Evolutionary conservation across 2,797 vertebrate species (phyloP), one percentile per base, ranked within the genome.

Genomic region (Cercopithecus neglectus): DNA sequence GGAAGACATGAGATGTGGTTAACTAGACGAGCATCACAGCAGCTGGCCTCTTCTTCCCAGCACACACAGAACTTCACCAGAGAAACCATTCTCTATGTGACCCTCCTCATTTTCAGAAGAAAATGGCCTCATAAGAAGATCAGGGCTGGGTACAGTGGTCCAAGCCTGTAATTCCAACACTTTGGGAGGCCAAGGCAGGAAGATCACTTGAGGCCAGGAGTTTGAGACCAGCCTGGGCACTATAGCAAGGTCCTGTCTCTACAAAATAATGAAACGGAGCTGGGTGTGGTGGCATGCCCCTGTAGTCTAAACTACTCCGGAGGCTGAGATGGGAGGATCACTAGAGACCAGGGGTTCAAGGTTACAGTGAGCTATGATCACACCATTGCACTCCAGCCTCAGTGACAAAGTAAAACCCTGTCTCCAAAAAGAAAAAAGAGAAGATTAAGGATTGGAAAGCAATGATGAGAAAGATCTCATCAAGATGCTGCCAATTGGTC

Each of bases 371-470:
- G 8, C 33, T 67, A n/a, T 67, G 64, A 17, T 67, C 33, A 67
- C 33, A 2, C 64, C 16, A 19, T 33, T 67, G 64, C 33, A 67
- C 16, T n/a, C 16, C 33, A 67, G 33, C 30, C 64, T 67, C 4
- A 3, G 64, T n/a, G 64, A 67, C 64, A n/a, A 67, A n/a, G 64
- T n/a, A 17, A 67, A 67, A 67, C 64, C 4, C 16, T 67, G 64
- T n/a, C 64, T 67, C 64, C 33, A 67, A 67, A 67, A 67, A n/a
- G 61, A n/a, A n/a, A 67, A n/a, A 67, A n/a, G 30, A 50, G 83
- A 87, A 94, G 75, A 96, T 95, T 59, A 90, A 96, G 96, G 76
- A 8, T 55, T 70, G 79, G 75, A 81, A 92, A 88, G 33, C 48
- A 44, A 28, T 22, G 70, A 53, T 46, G 28, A 85, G 64, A 91